phyloP scores from a whole-genome alignment of 2,888 invertebrate genomes.

The Microplitis deprimator region DNA sequence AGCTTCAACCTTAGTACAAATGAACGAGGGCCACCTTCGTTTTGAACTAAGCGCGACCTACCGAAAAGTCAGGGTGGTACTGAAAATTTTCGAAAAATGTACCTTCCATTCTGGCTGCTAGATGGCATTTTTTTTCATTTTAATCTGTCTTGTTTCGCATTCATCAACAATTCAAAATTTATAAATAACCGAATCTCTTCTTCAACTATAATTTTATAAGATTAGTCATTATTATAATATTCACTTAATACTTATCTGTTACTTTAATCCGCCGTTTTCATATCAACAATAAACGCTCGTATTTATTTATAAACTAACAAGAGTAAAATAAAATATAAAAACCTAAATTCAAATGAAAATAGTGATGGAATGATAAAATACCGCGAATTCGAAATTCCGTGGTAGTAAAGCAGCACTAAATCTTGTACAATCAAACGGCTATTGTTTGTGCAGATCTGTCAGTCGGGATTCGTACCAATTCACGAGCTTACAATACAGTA shows the following conservation, averaged over 20 bases:
- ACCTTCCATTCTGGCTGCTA: too few species aligned
- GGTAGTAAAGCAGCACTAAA: conserved; percentile 65
- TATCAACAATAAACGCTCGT: background rate
- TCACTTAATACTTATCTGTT: background rate
- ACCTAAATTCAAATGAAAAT: background rate
- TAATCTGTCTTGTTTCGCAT: too few species aligned
- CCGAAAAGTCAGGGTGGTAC: too few species aligned
- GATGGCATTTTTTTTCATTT: too few species aligned
- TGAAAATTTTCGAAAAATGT: too few species aligned
- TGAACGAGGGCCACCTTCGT: too few species aligned
- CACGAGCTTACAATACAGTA: conserved; percentile 45
- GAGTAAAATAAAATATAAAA: background rate
- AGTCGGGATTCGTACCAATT: conserved; percentile 61
- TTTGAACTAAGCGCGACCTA: too few species aligned
- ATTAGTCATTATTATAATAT: too few species aligned
- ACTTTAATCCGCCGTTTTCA: background rate
- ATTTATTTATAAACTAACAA: background rate
- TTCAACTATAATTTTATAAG: too few species aligned
- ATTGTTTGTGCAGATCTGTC: conserved; percentile 66
- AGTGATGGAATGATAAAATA: conserved; percentile 21
- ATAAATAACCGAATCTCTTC: too few species aligned
- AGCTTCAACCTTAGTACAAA: too few species aligned
- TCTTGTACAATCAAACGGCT: conserved; percentile 67
- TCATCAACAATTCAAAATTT: too few species aligned
- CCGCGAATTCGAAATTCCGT: conserved; percentile 60